Conservation (phyloP, 2,888 invertebrate genomes). For the Phymatocera aterrima region DNA sequence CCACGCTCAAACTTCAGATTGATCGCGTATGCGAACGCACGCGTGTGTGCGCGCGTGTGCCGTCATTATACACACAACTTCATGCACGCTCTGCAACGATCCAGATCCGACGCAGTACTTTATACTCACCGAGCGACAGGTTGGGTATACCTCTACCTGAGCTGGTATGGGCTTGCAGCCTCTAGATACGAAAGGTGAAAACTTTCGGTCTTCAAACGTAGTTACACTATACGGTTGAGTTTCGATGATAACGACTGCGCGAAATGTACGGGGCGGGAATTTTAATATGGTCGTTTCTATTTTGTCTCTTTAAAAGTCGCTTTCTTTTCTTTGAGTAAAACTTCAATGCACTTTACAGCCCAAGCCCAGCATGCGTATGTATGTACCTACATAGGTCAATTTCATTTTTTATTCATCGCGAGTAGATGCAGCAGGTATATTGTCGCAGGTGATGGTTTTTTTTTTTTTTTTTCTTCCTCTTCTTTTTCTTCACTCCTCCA, state of each 20-base stretch:
- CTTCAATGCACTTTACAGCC: neutral
- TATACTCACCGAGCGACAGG: neutral
- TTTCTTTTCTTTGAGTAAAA: conserved; percentile 32
- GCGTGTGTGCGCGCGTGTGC: too few species aligned
- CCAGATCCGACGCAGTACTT: neutral
- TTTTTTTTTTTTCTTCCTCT: neutral
- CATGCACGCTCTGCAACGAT: too few species aligned
- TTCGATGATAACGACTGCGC: conserved; percentile 37
- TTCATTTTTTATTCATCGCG: conserved; percentile 34
- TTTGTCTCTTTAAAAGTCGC: conserved; percentile 22
- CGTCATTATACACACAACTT: too few species aligned
- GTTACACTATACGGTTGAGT: too few species aligned
- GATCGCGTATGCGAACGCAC: too few species aligned
- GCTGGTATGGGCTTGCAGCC: neutral
- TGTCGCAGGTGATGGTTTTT: neutral
- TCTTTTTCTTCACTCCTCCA: neutral
- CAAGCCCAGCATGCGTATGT: too few species aligned
- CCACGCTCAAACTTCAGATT: too few species aligned
- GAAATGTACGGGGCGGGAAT: conserved; percentile 36
- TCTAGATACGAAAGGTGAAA: conserved; percentile 25
- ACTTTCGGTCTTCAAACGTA: neutral
- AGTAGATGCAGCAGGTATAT: conserved; percentile 6
- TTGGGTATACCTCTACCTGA: too few species aligned
- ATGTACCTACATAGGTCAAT: too few species aligned
- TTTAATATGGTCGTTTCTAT: conserved; percentile 40